phyloP scores from a whole-genome alignment of 2,113 vertebrate genomes.

The Ramphastos sulfuratus region DNA sequence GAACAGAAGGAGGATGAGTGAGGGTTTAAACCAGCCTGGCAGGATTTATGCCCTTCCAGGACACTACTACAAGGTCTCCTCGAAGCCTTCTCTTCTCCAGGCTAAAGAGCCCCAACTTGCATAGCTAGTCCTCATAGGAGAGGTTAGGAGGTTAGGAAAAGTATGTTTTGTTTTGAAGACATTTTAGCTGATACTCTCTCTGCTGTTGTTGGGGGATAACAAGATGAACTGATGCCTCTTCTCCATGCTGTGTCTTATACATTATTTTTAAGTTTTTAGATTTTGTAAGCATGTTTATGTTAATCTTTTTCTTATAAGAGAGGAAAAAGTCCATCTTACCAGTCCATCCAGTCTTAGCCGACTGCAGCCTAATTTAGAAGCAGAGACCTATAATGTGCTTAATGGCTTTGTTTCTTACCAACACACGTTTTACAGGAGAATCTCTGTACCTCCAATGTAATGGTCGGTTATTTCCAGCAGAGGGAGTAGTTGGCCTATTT shows the following conservation, averaged over 20 bases:
- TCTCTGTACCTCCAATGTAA: not conserved
- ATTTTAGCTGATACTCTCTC: not conserved
- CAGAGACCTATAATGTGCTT: not conserved
- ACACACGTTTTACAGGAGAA: fast-evolving
- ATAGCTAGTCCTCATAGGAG: too few relatives aligned
- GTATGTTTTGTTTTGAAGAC: not conserved
- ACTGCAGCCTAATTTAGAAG: not conserved
- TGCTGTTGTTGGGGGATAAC: not conserved
- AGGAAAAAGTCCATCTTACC: not conserved
- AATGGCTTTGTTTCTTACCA: not conserved
- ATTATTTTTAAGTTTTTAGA: not conserved
- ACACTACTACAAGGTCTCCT: too few relatives aligned
- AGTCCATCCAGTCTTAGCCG: not conserved
- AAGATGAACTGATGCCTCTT: not conserved
- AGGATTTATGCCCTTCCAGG: too few relatives aligned
- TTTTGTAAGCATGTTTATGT: not conserved
- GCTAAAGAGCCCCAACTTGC: too few relatives aligned
- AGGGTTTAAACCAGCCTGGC: too few relatives aligned
- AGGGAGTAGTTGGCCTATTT: constrained; percentile 67
- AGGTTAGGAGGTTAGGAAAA: not conserved
- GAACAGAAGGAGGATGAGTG: too few relatives aligned
- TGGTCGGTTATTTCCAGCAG: constrained; percentile 33
- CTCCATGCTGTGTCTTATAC: not conserved
- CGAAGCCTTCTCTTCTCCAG: too few relatives aligned
- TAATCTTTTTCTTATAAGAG: not conserved